Evolutionary conservation across 2,113 vertebrate species (phyloP), one percentile per base, ranked within the genome.

Genomic region (Trematomus loennbergii): DNA sequence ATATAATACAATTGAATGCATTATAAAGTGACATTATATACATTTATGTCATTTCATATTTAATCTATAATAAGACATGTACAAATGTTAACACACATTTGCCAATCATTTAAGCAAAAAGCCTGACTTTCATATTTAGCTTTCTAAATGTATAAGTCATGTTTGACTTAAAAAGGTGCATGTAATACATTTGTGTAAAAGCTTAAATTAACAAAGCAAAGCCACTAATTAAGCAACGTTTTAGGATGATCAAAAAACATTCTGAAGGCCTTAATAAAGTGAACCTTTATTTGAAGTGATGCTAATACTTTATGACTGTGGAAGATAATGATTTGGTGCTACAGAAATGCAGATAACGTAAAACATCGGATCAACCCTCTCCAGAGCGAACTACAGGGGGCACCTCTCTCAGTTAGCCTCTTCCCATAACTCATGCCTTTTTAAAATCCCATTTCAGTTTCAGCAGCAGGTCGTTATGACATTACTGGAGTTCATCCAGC

Each of bases 391-490:
- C 88, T 50, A 66, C 72, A 46, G 83, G 81, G 82, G 83, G 77
- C 69, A 84, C 74, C 73, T 75, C 69, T 61, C 53, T 78, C 58
- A 48, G 65, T 66, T 46, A 72, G n/a, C 36, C 64, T 43, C 71
- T 40, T 62, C 76, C 63, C 73, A 75, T 85, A 85, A 85, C 75
- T 84, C 84, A 58, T 75, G 17, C 63, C 66, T 69, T 67, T 72
- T 75, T 40, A 8, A 83, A 74, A 33, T 76, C 76, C 79, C 82
- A 75, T 73, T 79, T 81, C 77, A 78, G 76, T 87, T 79, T 77
- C 67, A 77, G 72, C 20, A 84, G 84, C 72, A 91, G 88, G 40
- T 25, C 11, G 49, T 85, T 75, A 76, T 83, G 89, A 92, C 80
- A 90, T 89, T 50, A 33, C 68, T 84, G 80, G 79, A 84, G 89